Conservation (phyloP, 2,888 invertebrate genomes). For the Torymus texanus region DNA sequence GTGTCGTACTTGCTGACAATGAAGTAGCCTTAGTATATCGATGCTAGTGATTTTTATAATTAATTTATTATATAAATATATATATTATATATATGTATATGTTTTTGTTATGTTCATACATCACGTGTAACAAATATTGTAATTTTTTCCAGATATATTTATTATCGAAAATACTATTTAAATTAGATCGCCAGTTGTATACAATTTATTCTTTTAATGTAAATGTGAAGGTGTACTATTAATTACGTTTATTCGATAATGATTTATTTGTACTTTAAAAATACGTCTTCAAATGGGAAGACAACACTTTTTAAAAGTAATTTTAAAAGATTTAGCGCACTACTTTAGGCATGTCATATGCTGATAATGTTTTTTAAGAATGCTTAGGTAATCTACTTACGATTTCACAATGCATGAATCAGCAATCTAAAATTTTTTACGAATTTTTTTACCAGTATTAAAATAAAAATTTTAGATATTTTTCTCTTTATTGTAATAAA, state of each 20-base stretch:
- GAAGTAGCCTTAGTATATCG: constrained; percentile 57
- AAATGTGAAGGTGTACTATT: constrained; percentile 56
- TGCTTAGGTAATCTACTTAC: constrained; percentile 55
- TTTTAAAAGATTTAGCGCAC: constrained; percentile 53
- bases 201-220: constrained; percentile 58
- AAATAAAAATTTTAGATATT: constrained; percentile 54
- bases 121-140: constrained; percentile 57
- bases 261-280: constrained; percentile 53
- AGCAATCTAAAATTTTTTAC: constrained; percentile 55
- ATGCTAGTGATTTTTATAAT: constrained; percentile 59
- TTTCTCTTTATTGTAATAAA: constrained; percentile 52
- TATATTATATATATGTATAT: constrained; percentile 55
- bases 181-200: constrained; percentile 55
- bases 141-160: constrained; percentile 55
- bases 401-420: constrained; percentile 53
- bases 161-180: constrained; percentile 55
- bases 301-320: constrained; percentile 53
- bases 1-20: constrained; percentile 57
- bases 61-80: constrained; percentile 57
- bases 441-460: constrained; percentile 58
- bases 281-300: constrained; percentile 47
- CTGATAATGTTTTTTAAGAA: constrained; percentile 56
- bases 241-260: constrained; percentile 50
- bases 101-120: constrained; percentile 58
- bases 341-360: constrained; percentile 48